Conservation (phyloP, 1,140 invertebrate species). For the Drosophila auraria region DNA sequence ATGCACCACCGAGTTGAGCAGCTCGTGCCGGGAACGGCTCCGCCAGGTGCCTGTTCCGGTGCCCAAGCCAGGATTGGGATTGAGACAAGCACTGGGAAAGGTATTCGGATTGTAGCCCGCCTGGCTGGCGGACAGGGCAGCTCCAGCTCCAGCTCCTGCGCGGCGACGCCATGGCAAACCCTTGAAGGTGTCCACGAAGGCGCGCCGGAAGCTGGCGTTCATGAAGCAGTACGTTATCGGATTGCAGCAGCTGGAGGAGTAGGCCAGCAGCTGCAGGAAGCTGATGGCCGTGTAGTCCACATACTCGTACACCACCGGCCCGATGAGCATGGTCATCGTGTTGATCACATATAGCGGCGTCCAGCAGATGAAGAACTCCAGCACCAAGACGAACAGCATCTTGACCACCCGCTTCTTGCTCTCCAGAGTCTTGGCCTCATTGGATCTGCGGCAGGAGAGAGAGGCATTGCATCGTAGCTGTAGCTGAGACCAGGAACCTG, state of each 20-base stretch:
- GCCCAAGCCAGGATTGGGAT: conserved; percentile 25
- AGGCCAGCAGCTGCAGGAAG: conserved; percentile 93
- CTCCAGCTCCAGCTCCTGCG: background rate
- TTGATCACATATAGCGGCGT: conserved; percentile 95
- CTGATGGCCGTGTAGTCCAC: conserved; percentile 92
- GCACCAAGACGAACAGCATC: conserved; percentile 96
- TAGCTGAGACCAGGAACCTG: too few relatives aligned
- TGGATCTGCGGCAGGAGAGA: conserved; percentile 69
- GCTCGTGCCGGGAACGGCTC: conserved; percentile 54
- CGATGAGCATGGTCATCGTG: conserved; percentile 90
- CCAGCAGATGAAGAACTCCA: conserved; percentile 98
- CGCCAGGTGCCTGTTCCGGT: conserved; percentile 65
- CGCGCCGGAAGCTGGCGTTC: conserved; percentile 93
- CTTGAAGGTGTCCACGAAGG: conserved; percentile 88
- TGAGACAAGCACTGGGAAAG: conserved; percentile 20
- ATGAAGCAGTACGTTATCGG: conserved; percentile 98
- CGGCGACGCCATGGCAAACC: conserved; percentile 61
- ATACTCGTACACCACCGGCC: conserved; percentile 88
- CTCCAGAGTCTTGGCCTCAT: conserved; percentile 85
- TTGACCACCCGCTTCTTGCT: conserved; percentile 90
- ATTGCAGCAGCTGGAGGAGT: conserved; percentile 95
- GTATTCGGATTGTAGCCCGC: conserved; percentile 31
- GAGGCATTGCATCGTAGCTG: background rate
- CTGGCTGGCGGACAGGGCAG: conserved; percentile 55
- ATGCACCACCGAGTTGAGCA: conserved; percentile 63